phyloP scores from a whole-genome alignment of 2,888 invertebrate species.

The Tricholauxania praeusta region DNA sequence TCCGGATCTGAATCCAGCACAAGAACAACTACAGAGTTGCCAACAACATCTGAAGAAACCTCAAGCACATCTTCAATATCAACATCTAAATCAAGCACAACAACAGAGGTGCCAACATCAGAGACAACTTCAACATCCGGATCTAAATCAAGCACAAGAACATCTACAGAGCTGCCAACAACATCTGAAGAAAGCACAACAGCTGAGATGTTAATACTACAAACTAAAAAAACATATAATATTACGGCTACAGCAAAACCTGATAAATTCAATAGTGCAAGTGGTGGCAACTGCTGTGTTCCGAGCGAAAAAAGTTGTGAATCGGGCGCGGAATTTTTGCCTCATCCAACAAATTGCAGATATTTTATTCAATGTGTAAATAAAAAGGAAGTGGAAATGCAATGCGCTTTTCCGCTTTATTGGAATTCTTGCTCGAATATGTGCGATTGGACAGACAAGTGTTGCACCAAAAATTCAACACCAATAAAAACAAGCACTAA shows the following conservation, averaged over 20 bases:
- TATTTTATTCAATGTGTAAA: constrained; percentile 60
- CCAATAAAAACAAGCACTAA: too few relatives aligned
- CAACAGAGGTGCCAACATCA: not conserved
- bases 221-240: too few relatives aligned
- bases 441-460: constrained; percentile 16
- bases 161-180: too few relatives aligned
- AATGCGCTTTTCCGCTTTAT: constrained; percentile 52
- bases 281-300: too few relatives aligned
- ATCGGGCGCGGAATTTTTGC: constrained; percentile 43
- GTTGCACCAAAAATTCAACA: not conserved
- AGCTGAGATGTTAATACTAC: too few relatives aligned
- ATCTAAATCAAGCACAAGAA: not conserved
- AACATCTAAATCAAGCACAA: not conserved
- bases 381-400: constrained; percentile 46
- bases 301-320: not conserved
- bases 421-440: constrained; percentile 49
- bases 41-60: not conserved
- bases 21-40: not conserved
- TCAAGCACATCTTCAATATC: not conserved
- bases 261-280: too few relatives aligned
- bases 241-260: too few relatives aligned
- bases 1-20: not conserved
- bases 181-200: too few relatives aligned
- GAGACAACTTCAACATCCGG: not conserved
- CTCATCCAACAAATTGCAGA: constrained; percentile 58